Conservation (phyloP, 2,797 vertebrate species). For the Limnodromus scolopaceus region DNA sequence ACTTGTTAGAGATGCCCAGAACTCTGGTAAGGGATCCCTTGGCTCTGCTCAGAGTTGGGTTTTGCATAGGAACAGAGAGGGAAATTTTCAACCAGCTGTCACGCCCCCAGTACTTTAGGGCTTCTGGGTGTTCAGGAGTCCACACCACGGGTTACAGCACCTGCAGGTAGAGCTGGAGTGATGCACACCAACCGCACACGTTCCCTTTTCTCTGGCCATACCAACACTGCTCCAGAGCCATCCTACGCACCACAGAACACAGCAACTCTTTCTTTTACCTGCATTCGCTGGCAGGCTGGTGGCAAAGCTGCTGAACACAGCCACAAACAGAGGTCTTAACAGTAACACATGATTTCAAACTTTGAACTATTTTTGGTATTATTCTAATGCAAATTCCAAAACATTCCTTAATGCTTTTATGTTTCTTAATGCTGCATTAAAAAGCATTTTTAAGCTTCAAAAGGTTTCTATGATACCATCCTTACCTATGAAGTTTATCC, state of each 20-base stretch:
- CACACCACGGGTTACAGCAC: background rate
- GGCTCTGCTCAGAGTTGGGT: background rate
- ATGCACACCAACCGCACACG: rapidly evolving
- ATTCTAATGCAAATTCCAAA: background rate
- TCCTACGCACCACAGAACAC: background rate
- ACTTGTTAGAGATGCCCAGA: background rate
- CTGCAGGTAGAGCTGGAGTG: background rate
- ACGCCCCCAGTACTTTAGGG: background rate
- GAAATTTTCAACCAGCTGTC: background rate
- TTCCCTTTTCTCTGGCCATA: background rate
- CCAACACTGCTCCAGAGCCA: background rate
- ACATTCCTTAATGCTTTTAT: background rate
- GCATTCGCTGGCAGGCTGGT: background rate
- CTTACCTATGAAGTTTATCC: slow-evolving; percentile 84
- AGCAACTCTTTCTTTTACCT: background rate
- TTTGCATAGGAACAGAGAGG: background rate
- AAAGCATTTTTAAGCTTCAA: background rate
- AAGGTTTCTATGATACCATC: background rate
- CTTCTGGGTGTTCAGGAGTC: background rate
- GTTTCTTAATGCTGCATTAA: background rate
- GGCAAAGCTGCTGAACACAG: background rate
- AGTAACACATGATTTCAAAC: background rate
- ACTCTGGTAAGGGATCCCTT: background rate
- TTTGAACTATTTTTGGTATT: background rate
- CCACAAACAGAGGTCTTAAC: background rate